Evolutionary conservation across 2,797 vertebrate genomes (phyloP).

Genomic region (Myripristis jacobus): DNA sequence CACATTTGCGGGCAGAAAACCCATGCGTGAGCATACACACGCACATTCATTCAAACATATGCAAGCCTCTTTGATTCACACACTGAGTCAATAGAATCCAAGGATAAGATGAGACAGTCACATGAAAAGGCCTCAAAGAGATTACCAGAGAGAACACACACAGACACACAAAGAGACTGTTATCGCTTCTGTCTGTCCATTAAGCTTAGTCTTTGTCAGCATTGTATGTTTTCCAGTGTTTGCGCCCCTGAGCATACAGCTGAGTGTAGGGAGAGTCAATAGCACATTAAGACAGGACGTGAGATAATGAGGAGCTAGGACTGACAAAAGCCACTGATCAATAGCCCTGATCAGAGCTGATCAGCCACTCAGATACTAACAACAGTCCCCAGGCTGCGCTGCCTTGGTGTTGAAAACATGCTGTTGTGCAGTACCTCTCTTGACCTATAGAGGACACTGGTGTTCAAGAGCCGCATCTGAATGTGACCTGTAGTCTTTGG

Average conservation of each 20-base stretch:
- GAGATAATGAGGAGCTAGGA: conserved; percentile 50
- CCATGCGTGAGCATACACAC: not conserved
- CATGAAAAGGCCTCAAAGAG: conserved; percentile 4
- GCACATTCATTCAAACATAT: not conserved
- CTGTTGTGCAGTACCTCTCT: not conserved
- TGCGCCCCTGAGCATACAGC: conserved; percentile 18
- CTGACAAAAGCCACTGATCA: conserved; percentile 45
- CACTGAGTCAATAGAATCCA: conserved; percentile 1
- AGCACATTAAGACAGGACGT: conserved; percentile 54
- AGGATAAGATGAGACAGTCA: conserved; percentile 4
- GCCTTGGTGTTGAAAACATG: conserved; percentile 2
- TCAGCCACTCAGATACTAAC: conserved; percentile 33
- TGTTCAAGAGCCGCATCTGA: conserved; percentile 23
- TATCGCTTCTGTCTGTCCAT: conserved; percentile 23
- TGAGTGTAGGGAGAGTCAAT: conserved; percentile 57
- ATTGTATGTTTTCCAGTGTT: conserved; percentile 15
- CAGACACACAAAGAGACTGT: conserved; percentile 9
- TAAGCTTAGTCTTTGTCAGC: conserved; percentile 23
- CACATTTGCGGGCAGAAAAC: no score
- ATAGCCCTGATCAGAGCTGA: conserved; percentile 43
- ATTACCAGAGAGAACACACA: not conserved
- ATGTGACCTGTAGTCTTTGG: not conserved
- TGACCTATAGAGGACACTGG: conserved; percentile 47
- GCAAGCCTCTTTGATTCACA: not conserved
- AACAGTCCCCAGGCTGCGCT: conserved; percentile 26